Conservation (phyloP, 2,113 vertebrate genomes). For the Glaucomys volans region DNA sequence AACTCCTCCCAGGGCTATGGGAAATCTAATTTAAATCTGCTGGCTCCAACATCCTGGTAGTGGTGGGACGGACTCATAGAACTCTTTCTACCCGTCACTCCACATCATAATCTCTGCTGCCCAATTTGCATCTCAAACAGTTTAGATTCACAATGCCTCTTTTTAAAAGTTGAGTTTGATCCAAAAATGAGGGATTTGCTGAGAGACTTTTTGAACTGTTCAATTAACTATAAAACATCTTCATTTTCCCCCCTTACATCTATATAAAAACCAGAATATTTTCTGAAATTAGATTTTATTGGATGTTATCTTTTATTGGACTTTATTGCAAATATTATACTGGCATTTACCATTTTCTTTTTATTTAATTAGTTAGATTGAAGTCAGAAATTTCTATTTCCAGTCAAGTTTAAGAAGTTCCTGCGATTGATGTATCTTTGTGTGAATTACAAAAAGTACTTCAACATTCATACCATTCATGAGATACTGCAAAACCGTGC, state of each 20-base stretch:
- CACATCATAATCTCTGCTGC: neutral
- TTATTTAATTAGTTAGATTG: constrained; percentile 7
- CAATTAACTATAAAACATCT: neutral
- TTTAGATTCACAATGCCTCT: neutral
- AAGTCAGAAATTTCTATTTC: neutral
- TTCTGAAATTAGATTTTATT: constrained; percentile 49
- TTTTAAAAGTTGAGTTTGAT: neutral
- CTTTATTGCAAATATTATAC: neutral
- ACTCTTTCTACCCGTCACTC: neutral
- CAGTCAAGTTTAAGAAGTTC: constrained; percentile 14
- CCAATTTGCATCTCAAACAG: neutral
- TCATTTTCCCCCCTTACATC: neutral
- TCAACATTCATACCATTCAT: rapidly evolving
- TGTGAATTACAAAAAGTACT: neutral
- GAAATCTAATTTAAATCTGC: neutral
- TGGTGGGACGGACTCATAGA: neutral
- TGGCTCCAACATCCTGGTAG: neutral
- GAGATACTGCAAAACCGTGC: neutral
- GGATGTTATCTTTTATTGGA: constrained; percentile 4
- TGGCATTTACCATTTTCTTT: neutral
- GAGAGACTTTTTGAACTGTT: neutral
- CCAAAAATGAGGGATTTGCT: neutral
- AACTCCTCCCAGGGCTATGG: neutral
- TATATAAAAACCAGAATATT: neutral
- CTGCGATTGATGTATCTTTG: neutral